Base-by-base conservation (phyloP, 2,113 vertebrate species). In the Cariama cristata region DNA sequence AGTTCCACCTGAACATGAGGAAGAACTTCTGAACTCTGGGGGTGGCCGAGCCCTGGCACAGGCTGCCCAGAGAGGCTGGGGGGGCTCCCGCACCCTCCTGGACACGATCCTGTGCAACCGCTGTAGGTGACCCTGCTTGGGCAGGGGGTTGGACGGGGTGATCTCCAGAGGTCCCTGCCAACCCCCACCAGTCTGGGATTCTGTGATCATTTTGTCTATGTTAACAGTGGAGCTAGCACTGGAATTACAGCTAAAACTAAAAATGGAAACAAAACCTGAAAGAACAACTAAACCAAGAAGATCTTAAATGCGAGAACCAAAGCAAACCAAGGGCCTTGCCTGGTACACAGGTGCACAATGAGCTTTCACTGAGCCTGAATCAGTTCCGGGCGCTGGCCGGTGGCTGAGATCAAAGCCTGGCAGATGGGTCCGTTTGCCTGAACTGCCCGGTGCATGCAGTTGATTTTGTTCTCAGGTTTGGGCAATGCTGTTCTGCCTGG, bases 381-480 rank as follows among this genome's bases (percentile, higher is more conserved):
- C 38, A 22, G 79, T 27, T 59, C 44, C 0, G 2, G 24, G 47
- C 6, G 2, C 52, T 2, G 67, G 33, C 28, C 16, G 1, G 4
- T 30, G 59, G 50, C 67, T 18, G 47, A 32, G 13, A n/a, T 10
- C 52, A 56, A 45, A 68, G 74, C 68, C 59, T 13, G 45, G 30
- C 58, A 66, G 35, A 26, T 6, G 66, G 32, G 20, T 44, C 33
- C 24, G 5, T 11, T 14, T 47, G 20, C 84, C 55, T 4, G 2
- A 20, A 19, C 8, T 3, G 11, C 38, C 33, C 6, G 1, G 4
- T 21, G 66, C 60, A 30, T 2, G 4, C 6, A 1, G 21, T 4
- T n/a, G 20, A 5, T 4, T 75, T 11, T n/a, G 9, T 14, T 52
- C 4, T 2, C 53, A 47, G 42, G 52, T 44, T 0, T 55, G 68